Percentiles rank a stretch among this genome's conserved stretches.
These are phyloP conservation scores for Drosophila tristis DNA, from an alignment of 1,140 invertebrate genomes.

Conservation along the genomic window DNA sequence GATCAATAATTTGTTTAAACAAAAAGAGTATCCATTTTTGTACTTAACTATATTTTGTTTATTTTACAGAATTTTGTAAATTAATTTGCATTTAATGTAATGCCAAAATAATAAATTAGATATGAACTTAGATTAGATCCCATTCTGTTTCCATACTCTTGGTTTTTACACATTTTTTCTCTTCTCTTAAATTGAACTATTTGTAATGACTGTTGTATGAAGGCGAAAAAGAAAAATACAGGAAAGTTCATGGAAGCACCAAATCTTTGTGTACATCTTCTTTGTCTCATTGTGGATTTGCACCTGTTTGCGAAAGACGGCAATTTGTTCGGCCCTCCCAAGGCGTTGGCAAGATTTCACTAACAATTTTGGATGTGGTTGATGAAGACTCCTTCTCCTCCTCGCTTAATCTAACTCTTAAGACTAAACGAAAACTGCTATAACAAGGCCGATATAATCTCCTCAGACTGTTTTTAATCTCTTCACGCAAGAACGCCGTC, in stretches of 20 bases:
- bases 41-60: slow-evolving; percentile 54
- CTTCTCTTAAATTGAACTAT: slow-evolving; percentile 78
- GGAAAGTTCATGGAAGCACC: slow-evolving; percentile 72
- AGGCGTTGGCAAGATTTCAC: slow-evolving; percentile 74
- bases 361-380: slow-evolving; percentile 63
- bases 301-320: slow-evolving; percentile 60
- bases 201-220: slow-evolving; percentile 78
- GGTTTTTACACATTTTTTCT: slow-evolving; percentile 43
- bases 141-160: slow-evolving; percentile 34
- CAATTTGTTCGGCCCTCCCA: slow-evolving; percentile 44
- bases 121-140: slow-evolving; percentile 60
- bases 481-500: slow-evolving; percentile 87
- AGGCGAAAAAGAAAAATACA: slow-evolving; percentile 67
- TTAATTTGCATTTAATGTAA: slow-evolving; percentile 51
- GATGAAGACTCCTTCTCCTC: slow-evolving; percentile 45
- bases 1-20: neutral
- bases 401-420: slow-evolving; percentile 53
- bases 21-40: neutral
- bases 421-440: slow-evolving; percentile 38
- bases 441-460: slow-evolving; percentile 25
- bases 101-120: slow-evolving; percentile 75
- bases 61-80: slow-evolving; percentile 66
- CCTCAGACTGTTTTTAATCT: neutral
- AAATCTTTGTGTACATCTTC: slow-evolving; percentile 42
- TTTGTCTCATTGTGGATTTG: slow-evolving; percentile 30